Conservation (phyloP, 1,140 invertebrate genomes). For the Drosophila simulans region DNA sequence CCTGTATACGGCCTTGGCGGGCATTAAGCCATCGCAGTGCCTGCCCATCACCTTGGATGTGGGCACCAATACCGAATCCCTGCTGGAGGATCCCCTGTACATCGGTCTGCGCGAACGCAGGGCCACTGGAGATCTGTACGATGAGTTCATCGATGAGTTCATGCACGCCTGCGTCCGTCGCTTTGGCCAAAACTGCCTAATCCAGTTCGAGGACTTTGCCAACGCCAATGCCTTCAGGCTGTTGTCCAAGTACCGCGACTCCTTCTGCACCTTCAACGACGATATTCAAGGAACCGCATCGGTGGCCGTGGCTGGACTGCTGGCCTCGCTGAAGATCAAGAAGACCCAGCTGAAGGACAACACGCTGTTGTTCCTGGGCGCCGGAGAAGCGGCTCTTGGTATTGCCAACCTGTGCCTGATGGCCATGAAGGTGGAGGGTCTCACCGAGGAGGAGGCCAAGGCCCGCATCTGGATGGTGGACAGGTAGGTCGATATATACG, state of each 20-base stretch:
- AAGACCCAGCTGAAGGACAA: constrained; percentile 92
- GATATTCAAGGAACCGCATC: constrained; percentile 98
- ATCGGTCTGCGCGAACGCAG: constrained; percentile 95
- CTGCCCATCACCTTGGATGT: constrained; percentile 97
- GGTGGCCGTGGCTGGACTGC: constrained; percentile 95
- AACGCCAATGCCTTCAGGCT: constrained; percentile 97
- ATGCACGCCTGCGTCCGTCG: constrained; percentile 96
- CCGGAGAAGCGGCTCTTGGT: constrained; percentile 96
- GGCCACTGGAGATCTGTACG: constrained; percentile 93
- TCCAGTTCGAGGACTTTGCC: constrained; percentile 98
- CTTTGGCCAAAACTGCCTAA: constrained; percentile 93
- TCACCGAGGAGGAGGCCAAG: constrained; percentile 80
- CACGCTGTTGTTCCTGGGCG: constrained; percentile 96
- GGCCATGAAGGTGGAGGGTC: constrained; percentile 95
- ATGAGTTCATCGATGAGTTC: constrained; percentile 98
- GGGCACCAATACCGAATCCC: constrained; percentile 94
- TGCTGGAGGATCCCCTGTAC: constrained; percentile 97
- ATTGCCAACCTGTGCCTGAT: constrained; percentile 94
- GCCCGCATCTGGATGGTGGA: constrained; percentile 78
- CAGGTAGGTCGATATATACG: constrained; percentile 81
- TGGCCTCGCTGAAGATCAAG: constrained; percentile 93
- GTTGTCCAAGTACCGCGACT: constrained; percentile 93
- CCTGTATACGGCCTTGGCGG: constrained; percentile 96
- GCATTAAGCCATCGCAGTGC: constrained; percentile 96
- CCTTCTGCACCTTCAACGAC: constrained; percentile 98